Evolutionary conservation across 2,888 invertebrate genomes (phyloP).

Genomic region (Dolomedes plantarius): DNA sequence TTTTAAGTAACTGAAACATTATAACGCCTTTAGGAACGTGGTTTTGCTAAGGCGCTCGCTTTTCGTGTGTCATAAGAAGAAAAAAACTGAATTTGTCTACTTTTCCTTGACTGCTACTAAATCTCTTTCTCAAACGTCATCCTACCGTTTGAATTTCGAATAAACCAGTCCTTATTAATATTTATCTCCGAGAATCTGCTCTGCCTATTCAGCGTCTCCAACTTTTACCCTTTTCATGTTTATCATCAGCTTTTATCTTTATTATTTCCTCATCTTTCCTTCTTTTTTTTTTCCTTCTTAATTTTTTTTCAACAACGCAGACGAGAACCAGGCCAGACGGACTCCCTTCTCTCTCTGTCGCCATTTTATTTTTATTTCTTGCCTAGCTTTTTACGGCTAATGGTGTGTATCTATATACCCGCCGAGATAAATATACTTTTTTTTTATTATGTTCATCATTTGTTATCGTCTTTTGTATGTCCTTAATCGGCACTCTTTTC

Average conservation of each 20-base stretch:
- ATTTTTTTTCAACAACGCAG: background rate
- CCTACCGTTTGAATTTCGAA: background rate
- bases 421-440: conserved; percentile 29
- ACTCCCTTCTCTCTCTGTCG: background rate
- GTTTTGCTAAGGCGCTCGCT: too few species aligned
- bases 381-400: conserved; percentile 13
- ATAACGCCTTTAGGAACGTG: too few species aligned
- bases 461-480: conserved; percentile 34
- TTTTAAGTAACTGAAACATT: too few species aligned
- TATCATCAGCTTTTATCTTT: conserved; percentile 28
- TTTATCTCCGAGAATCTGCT: conserved; percentile 26
- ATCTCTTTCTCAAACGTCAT: background rate
- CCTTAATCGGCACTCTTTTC: conserved; percentile 32
- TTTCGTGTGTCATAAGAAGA: too few species aligned
- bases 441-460: conserved; percentile 34
- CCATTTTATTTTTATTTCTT: conserved; percentile 10
- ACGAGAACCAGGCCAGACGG: conserved; percentile 17
- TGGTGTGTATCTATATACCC: conserved; percentile 29
- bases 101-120: background rate
- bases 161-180: conserved; percentile 30
- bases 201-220: conserved; percentile 28
- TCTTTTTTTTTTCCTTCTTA: background rate
- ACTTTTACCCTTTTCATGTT: conserved; percentile 21
- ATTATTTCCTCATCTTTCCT: background rate
- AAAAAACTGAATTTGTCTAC: too few species aligned